phyloP scores from a whole-genome alignment of 2,113 vertebrate genomes.

The Pyxicephalus adspersus region DNA sequence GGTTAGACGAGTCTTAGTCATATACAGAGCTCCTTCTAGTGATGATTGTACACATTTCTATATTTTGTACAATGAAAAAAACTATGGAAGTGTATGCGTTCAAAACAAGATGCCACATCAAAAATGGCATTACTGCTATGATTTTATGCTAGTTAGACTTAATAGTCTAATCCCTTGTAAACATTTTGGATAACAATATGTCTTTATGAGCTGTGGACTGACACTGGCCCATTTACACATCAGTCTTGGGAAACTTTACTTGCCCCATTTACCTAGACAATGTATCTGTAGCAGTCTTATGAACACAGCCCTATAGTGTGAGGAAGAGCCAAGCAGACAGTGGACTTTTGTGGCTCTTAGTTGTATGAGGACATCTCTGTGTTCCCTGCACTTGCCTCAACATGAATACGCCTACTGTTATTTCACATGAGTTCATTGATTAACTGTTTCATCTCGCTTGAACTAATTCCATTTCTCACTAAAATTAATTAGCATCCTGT shows the following conservation, averaged over 20 bases:
- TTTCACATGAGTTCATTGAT: conserved; percentile 54
- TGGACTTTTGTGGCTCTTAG: conserved; percentile 40
- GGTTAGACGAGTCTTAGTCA: no score
- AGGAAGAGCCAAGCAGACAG: conserved; percentile 6
- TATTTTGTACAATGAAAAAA: no score
- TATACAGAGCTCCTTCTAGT: no score
- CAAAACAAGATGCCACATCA: no score
- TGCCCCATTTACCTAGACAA: conserved; percentile 4
- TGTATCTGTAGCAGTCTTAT: not conserved
- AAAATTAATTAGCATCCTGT: conserved; percentile 51
- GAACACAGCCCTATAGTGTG: conserved; percentile 22
- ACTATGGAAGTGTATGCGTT: no score
- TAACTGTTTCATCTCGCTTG: conserved; percentile 51
- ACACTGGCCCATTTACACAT: not conserved
- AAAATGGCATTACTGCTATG: no score
- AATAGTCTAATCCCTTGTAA: no score
- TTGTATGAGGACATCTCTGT: conserved; percentile 28
- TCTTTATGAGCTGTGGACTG: not conserved
- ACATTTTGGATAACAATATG: no score
- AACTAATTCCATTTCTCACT: conserved; percentile 52
- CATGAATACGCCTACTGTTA: conserved; percentile 50
- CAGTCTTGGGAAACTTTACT: conserved; percentile 11
- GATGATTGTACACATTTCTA: no score
- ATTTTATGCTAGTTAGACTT: no score
- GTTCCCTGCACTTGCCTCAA: conserved; percentile 41